Base-by-base conservation (phyloP, 1,140 invertebrate species). In the Habropoda laboriosa region DNA sequence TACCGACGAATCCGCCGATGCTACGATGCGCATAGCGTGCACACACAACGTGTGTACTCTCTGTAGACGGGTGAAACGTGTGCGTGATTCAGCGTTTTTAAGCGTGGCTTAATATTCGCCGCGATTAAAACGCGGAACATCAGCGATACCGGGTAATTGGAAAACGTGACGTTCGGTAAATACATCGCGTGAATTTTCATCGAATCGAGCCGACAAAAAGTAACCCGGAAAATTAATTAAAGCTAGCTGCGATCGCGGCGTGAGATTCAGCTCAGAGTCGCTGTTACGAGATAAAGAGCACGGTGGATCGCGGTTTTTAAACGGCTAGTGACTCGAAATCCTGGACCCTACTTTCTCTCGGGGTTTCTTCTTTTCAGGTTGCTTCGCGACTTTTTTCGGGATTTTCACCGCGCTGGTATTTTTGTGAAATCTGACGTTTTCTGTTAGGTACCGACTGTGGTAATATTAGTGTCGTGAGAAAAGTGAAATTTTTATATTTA, bases 111-210 rank as follows among this genome's bases (percentile, higher is more conserved):
- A 67, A 76, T 76, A 76, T 76, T 67, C 73, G 13, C 18, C 21
- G 61, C 49, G 73, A 76, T 76, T 76, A 67, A 67, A 76, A 45
- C 60, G 38, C 16, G 61, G 21, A 27, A 40, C 73, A 67, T 76
- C 73, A 57, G 51, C 73, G 73, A 67, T 55, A 57, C 63, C 49
- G 47, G 40, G 73, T 76, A 76, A 76, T 76, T 76, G 73, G 61
- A 76, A 76, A 76, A 76, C 73, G 73, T 67, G 73, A 76, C 73
- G 63, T 67, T 45, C 40, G 63, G 63, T 67, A 76, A 76, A 76
- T 67, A 67, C 49, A 45, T 45, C 42, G 42, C 18, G 55, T 12
- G 71, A 51, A 61, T 60, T 73, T 73, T 51, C 71, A 58, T 61
- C 57, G 71, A n/a, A 47, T 4, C 53, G 3, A 1, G 21, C 13